A percentile compares a stretch with the other conserved stretches of the same genome.
Conservation (phyloP, 2,888 invertebrate species). For the Kryphioiulus occultus region DNA sequence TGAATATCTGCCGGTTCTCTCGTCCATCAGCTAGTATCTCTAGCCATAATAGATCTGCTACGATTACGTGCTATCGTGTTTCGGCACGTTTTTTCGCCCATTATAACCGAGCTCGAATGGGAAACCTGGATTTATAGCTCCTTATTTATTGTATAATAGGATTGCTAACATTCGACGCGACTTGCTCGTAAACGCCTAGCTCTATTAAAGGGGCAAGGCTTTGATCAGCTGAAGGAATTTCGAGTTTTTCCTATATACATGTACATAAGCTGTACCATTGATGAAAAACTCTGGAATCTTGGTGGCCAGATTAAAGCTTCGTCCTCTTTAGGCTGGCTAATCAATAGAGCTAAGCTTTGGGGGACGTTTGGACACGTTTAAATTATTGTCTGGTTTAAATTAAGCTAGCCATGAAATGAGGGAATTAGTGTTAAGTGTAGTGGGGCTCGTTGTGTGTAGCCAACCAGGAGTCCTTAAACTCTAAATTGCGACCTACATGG, state of each 20-base stretch:
- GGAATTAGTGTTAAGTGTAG: background rate
- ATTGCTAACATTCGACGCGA: background rate
- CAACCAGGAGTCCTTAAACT: background rate
- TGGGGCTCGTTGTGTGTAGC: background rate
- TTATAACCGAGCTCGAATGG: background rate
- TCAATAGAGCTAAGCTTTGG: background rate
- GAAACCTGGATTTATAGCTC: background rate
- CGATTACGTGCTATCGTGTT: background rate
- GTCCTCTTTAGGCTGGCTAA: background rate
- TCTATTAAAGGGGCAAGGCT: background rate
- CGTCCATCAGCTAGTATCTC: background rate
- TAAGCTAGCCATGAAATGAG: constrained; percentile 10
- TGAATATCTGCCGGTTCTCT: background rate
- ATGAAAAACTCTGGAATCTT: background rate
- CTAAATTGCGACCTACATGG: background rate
- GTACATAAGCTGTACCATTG: background rate
- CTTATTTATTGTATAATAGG: background rate
- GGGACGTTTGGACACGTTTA: background rate
- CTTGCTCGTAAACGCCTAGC: background rate
- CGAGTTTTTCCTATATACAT: background rate
- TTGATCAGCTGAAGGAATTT: background rate
- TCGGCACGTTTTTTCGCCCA: background rate
- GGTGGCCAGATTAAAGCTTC: background rate
- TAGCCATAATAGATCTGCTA: background rate
- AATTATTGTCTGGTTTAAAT: background rate